Conservation (phyloP, 2,888 invertebrate genomes). For the Ectobius pallidus region DNA sequence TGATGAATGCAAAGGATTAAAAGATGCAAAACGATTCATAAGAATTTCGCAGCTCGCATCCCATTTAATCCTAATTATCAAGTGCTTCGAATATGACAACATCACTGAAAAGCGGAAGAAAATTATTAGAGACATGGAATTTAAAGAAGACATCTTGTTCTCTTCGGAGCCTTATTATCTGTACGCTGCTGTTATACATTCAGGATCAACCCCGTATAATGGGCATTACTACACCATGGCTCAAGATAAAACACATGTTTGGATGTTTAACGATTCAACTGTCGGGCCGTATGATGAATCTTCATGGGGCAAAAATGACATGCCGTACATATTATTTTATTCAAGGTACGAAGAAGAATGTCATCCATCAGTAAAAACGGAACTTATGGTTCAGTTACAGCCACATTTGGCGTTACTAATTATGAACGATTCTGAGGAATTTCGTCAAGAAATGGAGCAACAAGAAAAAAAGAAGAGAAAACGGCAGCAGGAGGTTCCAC, state of each 20-base stretch:
- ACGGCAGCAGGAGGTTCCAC: constrained; percentile 40
- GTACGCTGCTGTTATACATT: constrained; percentile 85
- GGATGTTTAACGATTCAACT: constrained; percentile 85
- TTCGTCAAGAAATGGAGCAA: constrained; percentile 49
- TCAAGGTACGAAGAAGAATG: constrained; percentile 47
- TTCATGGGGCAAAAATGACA: constrained; percentile 70
- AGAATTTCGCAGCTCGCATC: constrained; percentile 75
- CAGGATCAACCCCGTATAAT: constrained; percentile 80
- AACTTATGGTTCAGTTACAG: constrained; percentile 47
- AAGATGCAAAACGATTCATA: constrained; percentile 76
- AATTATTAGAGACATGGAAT: constrained; percentile 67
- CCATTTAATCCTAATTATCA: constrained; percentile 78
- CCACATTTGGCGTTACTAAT: constrained; percentile 51
- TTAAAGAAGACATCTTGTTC: neutral
- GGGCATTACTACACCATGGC: constrained; percentile 90
- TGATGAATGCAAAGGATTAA: constrained; percentile 72
- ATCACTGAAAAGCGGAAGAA: constrained; percentile 78
- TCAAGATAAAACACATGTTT: constrained; percentile 66
- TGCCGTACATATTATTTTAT: constrained; percentile 86
- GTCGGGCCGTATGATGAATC: constrained; percentile 64
- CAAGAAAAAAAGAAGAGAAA: constrained; percentile 46
- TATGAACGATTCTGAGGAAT: constrained; percentile 48
- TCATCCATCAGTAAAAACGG: constrained; percentile 49
- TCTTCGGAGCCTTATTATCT: constrained; percentile 61
- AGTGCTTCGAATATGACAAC: constrained; percentile 80